These are phyloP conservation scores for Macrosteles quadrilineatus DNA, from an alignment of 1,140 invertebrate species.

Conservation along the genomic window DNA sequence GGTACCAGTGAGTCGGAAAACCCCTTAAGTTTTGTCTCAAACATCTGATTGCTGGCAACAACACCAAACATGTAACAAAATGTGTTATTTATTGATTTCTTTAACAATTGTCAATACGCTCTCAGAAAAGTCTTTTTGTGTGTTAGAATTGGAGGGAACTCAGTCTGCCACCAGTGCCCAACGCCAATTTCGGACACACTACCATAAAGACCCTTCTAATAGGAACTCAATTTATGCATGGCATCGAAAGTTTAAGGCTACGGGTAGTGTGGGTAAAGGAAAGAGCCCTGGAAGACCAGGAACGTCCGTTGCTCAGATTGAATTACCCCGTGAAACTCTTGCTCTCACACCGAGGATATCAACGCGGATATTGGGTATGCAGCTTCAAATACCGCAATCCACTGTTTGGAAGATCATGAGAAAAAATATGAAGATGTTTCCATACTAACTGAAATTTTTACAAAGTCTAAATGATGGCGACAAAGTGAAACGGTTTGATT, in stretches of 20 bases:
- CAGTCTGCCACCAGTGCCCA: background rate
- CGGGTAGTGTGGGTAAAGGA: background rate
- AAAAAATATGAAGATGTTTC: slow-evolving; percentile 6
- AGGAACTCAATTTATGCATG: background rate
- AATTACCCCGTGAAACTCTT: background rate
- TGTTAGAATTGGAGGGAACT: too few species aligned
- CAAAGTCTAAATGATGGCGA: background rate
- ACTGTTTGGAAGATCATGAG: background rate
- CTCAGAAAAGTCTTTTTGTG: too few species aligned
- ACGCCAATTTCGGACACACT: background rate
- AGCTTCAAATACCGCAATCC: slow-evolving; percentile 8
- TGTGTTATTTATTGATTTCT: too few species aligned
- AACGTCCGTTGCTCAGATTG: slow-evolving; percentile 1
- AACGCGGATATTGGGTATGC: background rate
- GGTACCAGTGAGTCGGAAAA: too few species aligned
- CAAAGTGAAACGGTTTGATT: too few species aligned
- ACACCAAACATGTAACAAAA: background rate
- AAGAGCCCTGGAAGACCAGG: slow-evolving; percentile 3
- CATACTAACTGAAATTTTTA: background rate
- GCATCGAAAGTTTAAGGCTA: background rate
- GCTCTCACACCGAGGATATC: background rate
- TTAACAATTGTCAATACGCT: too few species aligned
- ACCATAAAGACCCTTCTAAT: slow-evolving; percentile 1
- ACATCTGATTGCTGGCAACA: background rate
- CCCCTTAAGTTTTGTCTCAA: background rate